These are phyloP conservation scores for Pyrocoelia pectoralis DNA, from an alignment of 2,888 invertebrate species.

Conservation along the genomic window DNA sequence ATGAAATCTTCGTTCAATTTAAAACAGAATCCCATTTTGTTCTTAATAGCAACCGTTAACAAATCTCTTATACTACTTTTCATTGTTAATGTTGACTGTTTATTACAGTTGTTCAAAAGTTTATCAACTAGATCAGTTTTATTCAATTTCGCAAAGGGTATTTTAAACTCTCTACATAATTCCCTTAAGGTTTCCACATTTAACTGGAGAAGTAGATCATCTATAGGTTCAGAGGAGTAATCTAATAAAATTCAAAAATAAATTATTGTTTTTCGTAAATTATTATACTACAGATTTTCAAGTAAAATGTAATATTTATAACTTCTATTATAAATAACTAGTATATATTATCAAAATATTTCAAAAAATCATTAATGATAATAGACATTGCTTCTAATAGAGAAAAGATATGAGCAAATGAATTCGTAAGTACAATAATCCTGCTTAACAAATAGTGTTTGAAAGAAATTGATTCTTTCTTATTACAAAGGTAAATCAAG, in stretches of 20 bases:
- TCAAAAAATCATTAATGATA: too few relatives aligned
- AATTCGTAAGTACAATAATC: too few relatives aligned
- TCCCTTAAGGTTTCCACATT: conserved; percentile 34
- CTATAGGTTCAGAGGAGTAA: conserved; percentile 38
- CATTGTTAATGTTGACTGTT: conserved; percentile 47
- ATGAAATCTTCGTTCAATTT: conserved; percentile 43
- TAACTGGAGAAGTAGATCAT: conserved; percentile 35
- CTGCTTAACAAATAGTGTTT: too few relatives aligned
- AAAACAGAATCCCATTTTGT: conserved; percentile 47
- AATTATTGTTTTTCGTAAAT: background rate
- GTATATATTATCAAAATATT: too few relatives aligned
- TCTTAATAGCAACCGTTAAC: conserved; percentile 43
- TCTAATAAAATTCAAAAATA: conserved; percentile 30
- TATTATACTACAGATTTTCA: too few relatives aligned
- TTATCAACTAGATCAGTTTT: conserved; percentile 25
- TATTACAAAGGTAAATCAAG: too few relatives aligned
- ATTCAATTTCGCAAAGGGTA: conserved; percentile 10
- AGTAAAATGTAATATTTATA: too few relatives aligned
- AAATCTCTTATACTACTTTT: conserved; percentile 44
- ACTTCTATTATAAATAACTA: too few relatives aligned
- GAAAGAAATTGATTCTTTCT: too few relatives aligned
- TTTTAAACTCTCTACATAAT: conserved; percentile 36
- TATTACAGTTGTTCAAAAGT: conserved; percentile 43
- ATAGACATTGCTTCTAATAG: too few relatives aligned
- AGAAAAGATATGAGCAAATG: too few relatives aligned